These are phyloP conservation scores for Bradysia coprophila DNA, from an alignment of 1,140 invertebrate genomes.

Conservation along the genomic window DNA sequence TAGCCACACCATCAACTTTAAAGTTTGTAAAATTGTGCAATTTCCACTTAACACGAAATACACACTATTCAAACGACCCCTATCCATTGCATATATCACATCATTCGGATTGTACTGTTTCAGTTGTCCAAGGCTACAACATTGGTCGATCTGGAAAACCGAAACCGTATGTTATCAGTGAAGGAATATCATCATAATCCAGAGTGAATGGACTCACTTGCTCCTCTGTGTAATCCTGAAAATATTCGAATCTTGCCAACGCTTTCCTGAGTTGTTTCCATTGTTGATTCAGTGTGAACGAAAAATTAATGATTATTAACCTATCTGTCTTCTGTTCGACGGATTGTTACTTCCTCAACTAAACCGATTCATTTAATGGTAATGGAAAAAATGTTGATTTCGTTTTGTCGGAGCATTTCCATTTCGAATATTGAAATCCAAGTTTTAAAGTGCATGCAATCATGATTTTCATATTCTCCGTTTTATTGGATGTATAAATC, in stretches of 20 bases:
- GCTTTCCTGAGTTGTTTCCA: conserved; percentile 16
- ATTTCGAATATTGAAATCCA: too few species aligned
- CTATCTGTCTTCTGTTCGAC: too few species aligned
- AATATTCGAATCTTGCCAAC: conserved; percentile 16
- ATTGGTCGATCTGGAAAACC: too few species aligned
- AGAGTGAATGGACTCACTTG: conserved; percentile 9
- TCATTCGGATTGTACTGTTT: conserved; percentile 14
- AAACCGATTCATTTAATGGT: too few species aligned
- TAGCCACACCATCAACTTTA: conserved; percentile 9
- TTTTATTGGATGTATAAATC: too few species aligned
- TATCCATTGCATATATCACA: conserved; percentile 14
- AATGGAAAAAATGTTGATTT: too few species aligned
- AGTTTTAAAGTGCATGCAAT: too few species aligned
- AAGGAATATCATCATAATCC: neutral
- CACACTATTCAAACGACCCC: conserved; percentile 13
- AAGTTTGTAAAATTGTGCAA: conserved; percentile 17
- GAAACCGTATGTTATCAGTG: conserved; percentile 8
- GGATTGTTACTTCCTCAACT: too few species aligned
- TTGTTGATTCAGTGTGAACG: conserved; percentile 11
- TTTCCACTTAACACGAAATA: conserved; percentile 20
- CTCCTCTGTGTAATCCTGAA: conserved; percentile 11
- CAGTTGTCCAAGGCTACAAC: conserved; percentile 11
- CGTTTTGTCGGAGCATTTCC: too few species aligned
- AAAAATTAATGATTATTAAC: too few species aligned
- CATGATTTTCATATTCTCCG: too few species aligned